These are phyloP conservation scores for Pangasianodon gigas DNA, from an alignment of 2,113 vertebrate species.

Conservation along the genomic window DNA sequence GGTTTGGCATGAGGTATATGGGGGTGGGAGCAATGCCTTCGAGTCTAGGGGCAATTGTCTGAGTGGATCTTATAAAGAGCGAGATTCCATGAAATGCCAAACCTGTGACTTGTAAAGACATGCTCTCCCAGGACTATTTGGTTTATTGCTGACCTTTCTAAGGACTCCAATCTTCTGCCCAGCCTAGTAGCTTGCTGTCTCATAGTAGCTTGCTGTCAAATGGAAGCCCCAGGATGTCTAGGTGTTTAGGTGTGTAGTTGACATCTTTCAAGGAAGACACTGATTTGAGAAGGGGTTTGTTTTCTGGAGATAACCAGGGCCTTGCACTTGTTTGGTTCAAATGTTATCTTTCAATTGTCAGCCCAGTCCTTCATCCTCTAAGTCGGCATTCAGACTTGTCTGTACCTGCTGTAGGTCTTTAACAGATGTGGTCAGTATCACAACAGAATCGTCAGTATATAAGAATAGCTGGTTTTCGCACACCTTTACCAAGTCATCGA, in stretches of 20 bases:
- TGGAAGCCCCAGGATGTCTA: neutral
- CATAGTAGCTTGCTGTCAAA: neutral
- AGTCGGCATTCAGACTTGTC: neutral
- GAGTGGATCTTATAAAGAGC: neutral
- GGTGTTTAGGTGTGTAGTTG: neutral
- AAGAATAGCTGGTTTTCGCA: neutral
- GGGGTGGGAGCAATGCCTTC: neutral
- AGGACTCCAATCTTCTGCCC: neutral
- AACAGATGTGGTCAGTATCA: neutral
- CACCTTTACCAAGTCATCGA: neutral
- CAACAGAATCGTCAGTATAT: neutral
- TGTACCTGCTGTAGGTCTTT: neutral
- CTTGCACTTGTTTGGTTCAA: neutral
- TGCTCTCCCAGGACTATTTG: neutral
- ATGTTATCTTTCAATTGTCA: neutral
- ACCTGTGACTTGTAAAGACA: neutral
- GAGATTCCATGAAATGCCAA: neutral
- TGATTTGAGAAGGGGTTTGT: neutral
- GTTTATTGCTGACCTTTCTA: neutral
- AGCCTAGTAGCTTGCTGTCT: neutral
- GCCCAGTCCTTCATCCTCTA: neutral
- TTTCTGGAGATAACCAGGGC: neutral
- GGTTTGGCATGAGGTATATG: neutral
- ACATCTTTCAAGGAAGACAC: neutral
- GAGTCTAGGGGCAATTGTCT: neutral